phyloP scores from a whole-genome alignment of 37 sponge, comb jelly and placozoan species.

The Cladorhizidae sp. region DNA sequence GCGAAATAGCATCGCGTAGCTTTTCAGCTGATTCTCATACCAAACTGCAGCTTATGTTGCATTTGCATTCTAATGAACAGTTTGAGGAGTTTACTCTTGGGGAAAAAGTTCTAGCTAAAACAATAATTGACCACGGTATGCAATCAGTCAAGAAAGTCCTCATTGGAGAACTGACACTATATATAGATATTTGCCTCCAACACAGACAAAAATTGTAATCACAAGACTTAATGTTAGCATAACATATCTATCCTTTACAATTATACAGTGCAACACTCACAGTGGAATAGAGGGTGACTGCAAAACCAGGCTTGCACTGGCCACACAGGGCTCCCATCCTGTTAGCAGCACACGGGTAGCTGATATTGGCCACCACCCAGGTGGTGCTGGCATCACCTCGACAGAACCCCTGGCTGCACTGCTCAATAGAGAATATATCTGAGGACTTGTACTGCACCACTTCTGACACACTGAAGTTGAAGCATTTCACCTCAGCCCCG shows the following conservation, averaged over 20 bases:
- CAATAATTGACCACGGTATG: too few relatives aligned
- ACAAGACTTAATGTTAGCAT: background rate
- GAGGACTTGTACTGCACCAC: slow-evolving; percentile 16
- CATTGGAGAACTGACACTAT: too few relatives aligned
- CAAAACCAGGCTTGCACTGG: slow-evolving; percentile 73
- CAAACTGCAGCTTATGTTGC: too few relatives aligned
- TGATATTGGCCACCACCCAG: slow-evolving; percentile 54
- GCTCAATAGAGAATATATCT: slow-evolving; percentile 43
- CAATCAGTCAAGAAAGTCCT: too few relatives aligned
- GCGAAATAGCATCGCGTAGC: too few relatives aligned
- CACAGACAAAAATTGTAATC: background rate
- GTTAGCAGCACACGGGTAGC: slow-evolving; percentile 62
- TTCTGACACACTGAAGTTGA: slow-evolving; percentile 17
- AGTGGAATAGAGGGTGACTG: slow-evolving; percentile 63
- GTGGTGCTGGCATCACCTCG: slow-evolving; percentile 4
- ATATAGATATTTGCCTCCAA: too few relatives aligned
- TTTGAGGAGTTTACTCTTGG: too few relatives aligned
- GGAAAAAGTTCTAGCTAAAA: too few relatives aligned
- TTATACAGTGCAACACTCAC: slow-evolving; percentile 33
- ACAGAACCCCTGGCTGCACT: slow-evolving; percentile 66
- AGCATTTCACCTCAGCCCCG: slow-evolving; percentile 67
- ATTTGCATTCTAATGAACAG: too few relatives aligned
- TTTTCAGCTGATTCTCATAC: too few relatives aligned
- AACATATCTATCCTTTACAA: background rate
- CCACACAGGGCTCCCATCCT: slow-evolving; percentile 81